These are phyloP conservation scores for Trididemnum miniatum DNA, from an alignment of 23 tunicate species.

Conservation along the genomic window DNA sequence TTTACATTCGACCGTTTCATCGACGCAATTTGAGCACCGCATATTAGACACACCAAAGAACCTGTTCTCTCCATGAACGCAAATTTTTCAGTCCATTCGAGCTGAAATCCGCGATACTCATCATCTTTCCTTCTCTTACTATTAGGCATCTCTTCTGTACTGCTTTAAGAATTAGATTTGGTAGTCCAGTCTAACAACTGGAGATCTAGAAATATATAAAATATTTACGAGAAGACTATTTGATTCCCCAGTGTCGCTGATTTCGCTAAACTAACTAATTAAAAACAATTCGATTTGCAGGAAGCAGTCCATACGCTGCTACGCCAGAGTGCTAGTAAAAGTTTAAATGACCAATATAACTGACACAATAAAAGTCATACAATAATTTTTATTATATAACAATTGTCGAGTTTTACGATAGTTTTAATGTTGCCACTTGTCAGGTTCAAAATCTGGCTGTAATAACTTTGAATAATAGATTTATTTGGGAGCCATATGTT, in stretches of 20 bases:
- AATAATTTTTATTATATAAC: not conserved
- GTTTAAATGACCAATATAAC: not conserved
- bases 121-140: conserved; percentile 44
- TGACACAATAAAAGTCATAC: no score
- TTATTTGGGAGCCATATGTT: conserved; percentile 40
- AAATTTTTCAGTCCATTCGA: conserved; percentile 43
- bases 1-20: conserved; percentile 40
- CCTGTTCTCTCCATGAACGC: conserved; percentile 35
- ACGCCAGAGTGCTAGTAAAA: not conserved
- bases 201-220: not conserved
- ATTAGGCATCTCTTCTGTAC: conserved; percentile 33
- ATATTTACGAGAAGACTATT: conserved; percentile 13
- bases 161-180: conserved; percentile 45
- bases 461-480: not conserved
- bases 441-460: not conserved
- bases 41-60: conserved; percentile 33
- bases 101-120: conserved; percentile 42
- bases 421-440: conserved; percentile 16
- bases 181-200: conserved; percentile 1
- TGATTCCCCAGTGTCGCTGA: conserved; percentile 19
- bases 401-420: conserved; percentile 16
- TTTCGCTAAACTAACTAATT: not conserved
- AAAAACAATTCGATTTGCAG: conserved; percentile 20
- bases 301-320: not conserved
- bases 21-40: conserved; percentile 37